Base-by-base conservation (phyloP, 2,113 vertebrate species). In the Pholis gunnellus region DNA sequence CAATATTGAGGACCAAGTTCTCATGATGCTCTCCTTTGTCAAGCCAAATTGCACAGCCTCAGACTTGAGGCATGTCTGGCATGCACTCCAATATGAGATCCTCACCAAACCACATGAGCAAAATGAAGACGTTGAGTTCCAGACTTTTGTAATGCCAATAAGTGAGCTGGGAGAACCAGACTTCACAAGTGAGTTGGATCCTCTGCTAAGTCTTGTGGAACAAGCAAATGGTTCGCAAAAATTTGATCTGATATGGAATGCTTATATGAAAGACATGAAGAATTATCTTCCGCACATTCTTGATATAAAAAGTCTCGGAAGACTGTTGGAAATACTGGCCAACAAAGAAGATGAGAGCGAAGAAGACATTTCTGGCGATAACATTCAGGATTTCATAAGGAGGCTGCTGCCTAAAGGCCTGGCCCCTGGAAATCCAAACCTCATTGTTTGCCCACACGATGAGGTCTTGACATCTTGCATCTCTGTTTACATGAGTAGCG, bases 21-120 rank as follows among this genome's bases (percentile, higher is more conserved):
- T 99, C 36, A 96, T 95, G 91, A 97, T 99, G 98, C 95, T 99
- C 0, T 97, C 97, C 0, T 97, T 98, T 83, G 83, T 98, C 66
- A 97, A 94, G 70, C 81, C 73, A 0, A 34, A 91, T 78, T 99
- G 97, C 89, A 95, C 85, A 0, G 10, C 64, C 1, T 1, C 9
- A 13, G 91, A 89, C 81, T 73, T 96, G 72, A 94, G 91, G 70
- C 36, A 93, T 29, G 88, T 91, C 8, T 91, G 91, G 92, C 92
- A 95, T 63, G 9, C 6, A 27, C 90, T 95, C 61, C 94, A 94
- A 67, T 95, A 95, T 86, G 91, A 94, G 74, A 81, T 94, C 52
- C 90, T 95, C 48, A 94, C 76, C n/a, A 89, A 88, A 57, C 78
- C 89, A 67, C 65, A 83, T 11, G 88, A 92, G 34, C 63, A 84